These are phyloP conservation scores for Paramormyrops kingsleyae DNA, from an alignment of 2,113 vertebrate species.

Conservation along the genomic window DNA sequence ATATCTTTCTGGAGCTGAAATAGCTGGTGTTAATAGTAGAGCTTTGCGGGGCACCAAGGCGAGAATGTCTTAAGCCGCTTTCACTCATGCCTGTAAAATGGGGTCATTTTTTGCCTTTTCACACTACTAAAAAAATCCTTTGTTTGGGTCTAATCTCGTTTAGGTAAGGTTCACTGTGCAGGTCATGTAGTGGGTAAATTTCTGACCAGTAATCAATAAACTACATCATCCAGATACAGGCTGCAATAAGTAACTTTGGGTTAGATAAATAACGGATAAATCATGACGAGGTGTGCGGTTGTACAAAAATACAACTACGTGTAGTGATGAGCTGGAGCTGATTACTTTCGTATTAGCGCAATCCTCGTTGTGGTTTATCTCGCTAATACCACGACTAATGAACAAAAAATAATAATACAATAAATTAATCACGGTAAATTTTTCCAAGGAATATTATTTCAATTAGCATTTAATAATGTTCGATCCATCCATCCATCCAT, in stretches of 20 bases:
- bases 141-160: neutral
- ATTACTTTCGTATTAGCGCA: neutral
- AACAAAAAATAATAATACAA: neutral
- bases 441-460: neutral
- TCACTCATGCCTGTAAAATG: neutral
- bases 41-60: neutral
- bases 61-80: neutral
- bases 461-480: neutral
- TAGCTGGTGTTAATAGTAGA: neutral
- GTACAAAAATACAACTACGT: neutral
- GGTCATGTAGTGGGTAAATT: neutral
- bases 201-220: neutral
- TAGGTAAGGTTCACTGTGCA: neutral
- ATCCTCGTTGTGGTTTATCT: neutral
- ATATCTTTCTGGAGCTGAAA: neutral
- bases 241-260: neutral
- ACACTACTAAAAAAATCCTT: neutral
- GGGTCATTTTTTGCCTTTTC: neutral
- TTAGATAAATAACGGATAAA: neutral
- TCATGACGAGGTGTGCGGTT: neutral
- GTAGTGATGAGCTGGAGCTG: neutral
- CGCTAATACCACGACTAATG: neutral
- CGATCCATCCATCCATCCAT: neutral
- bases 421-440: neutral
- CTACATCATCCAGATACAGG: neutral